phyloP scores from a whole-genome alignment of 2,113 vertebrate species.

The Spheniscus mendiculus region DNA sequence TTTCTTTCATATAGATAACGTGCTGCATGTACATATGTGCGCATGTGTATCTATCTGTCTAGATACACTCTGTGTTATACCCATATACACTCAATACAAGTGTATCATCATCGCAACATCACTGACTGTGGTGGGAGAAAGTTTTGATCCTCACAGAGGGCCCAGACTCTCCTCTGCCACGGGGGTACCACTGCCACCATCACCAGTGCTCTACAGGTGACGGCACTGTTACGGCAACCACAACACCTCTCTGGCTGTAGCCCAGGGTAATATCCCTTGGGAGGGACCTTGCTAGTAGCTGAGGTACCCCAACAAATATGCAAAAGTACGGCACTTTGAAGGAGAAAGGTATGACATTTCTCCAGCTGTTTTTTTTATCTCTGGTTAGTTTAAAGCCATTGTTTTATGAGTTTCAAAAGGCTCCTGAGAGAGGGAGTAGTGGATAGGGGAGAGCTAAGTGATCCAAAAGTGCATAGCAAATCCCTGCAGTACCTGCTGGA shows the following conservation, averaged over 20 bases:
- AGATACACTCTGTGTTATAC: background rate
- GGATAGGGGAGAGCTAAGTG: background rate
- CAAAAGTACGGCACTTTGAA: background rate
- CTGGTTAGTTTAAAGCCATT: background rate
- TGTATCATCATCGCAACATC: background rate
- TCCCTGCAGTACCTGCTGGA: background rate
- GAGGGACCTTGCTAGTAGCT: background rate
- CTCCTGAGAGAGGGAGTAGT: background rate
- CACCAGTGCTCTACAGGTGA: background rate
- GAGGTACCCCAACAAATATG: background rate
- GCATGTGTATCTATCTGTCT: background rate
- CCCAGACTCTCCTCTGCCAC: rapidly evolving
- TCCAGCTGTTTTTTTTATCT: background rate
- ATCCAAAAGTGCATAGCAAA: background rate
- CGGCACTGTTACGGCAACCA: background rate
- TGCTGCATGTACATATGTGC: rapidly evolving
- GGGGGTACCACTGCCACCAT: background rate
- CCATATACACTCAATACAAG: background rate
- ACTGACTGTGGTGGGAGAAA: background rate
- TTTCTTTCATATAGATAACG: background rate
- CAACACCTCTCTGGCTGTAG: background rate
- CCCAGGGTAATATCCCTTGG: background rate
- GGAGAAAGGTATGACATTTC: background rate
- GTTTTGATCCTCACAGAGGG: background rate
- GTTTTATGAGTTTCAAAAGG: background rate